phyloP scores from a whole-genome alignment of 1,140 invertebrate species.

The Diuraphis noxia region DNA sequence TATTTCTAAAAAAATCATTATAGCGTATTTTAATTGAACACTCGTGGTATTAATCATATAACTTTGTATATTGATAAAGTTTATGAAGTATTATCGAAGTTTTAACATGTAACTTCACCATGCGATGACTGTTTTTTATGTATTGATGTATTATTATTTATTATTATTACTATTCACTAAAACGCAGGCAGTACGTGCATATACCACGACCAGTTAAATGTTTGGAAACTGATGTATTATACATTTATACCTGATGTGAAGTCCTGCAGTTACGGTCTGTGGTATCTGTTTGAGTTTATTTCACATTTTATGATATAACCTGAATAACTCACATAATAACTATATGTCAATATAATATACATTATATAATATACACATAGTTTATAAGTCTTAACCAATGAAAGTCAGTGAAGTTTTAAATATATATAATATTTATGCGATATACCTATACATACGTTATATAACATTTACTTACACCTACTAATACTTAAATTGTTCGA shows the following conservation, averaged over 20 bases:
- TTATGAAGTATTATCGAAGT: no score
- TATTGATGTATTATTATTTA: no score
- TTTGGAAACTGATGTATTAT: not conserved
- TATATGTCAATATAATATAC: not conserved
- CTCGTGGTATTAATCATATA: not conserved
- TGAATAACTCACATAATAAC: not conserved
- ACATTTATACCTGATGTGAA: not conserved
- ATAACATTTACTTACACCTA: not conserved
- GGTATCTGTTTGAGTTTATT: not conserved
- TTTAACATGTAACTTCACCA: not conserved
- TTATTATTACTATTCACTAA: not conserved
- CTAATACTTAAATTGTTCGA: not conserved
- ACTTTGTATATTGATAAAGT: not conserved
- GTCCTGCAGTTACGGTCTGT: not conserved
- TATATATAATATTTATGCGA: not conserved
- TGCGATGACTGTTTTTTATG: not conserved
- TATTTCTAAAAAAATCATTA: not conserved
- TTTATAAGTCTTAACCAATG: not conserved
- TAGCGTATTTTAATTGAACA: not conserved
- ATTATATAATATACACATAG: not conserved
- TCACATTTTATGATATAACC: not conserved
- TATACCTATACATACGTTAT: not conserved
- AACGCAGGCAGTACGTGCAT: not conserved
- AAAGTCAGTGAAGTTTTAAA: not conserved
- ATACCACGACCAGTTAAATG: not conserved